phyloP scores from a whole-genome alignment of 1,140 invertebrate species.

The Cotesia chilonis region DNA sequence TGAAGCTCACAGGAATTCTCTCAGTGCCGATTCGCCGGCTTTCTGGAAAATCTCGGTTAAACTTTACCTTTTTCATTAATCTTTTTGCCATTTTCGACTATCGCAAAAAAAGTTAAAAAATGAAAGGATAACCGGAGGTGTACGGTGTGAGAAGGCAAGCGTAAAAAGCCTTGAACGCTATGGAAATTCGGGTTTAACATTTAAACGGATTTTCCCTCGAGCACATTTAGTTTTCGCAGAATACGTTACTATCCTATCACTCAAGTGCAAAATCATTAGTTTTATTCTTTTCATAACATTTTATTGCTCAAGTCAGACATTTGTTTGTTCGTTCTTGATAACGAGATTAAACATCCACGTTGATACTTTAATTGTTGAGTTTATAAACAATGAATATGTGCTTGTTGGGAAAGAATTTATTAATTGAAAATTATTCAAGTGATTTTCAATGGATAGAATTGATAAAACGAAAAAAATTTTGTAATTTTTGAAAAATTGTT shows the following conservation, averaged over 20 bases:
- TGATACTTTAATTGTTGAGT: not conserved
- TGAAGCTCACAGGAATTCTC: slow-evolving; percentile 30
- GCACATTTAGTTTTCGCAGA: not conserved
- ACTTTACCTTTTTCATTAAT: slow-evolving; percentile 2
- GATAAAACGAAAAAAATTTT: no score
- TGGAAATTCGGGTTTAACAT: slow-evolving; percentile 25
- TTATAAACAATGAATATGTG: not conserved
- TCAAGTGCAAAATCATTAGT: not conserved
- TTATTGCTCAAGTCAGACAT: not conserved
- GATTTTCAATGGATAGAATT: no score
- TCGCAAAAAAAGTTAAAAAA: no score
- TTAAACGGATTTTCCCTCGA: slow-evolving; percentile 15
- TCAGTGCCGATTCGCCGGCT: not conserved
- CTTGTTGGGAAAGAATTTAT: no score
- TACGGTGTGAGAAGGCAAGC: not conserved
- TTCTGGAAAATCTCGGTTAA: not conserved
- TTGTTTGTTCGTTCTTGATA: not conserved
- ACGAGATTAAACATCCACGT: not conserved
- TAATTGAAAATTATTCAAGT: no score
- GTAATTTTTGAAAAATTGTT: no score
- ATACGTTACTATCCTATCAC: not conserved
- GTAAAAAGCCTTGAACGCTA: slow-evolving; percentile 20
- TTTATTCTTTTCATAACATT: not conserved
- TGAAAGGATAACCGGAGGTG: no score
- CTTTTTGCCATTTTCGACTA: not conserved